phyloP scores from a whole-genome alignment of 2,797 vertebrate species.

The Vespertilio murinus region DNA sequence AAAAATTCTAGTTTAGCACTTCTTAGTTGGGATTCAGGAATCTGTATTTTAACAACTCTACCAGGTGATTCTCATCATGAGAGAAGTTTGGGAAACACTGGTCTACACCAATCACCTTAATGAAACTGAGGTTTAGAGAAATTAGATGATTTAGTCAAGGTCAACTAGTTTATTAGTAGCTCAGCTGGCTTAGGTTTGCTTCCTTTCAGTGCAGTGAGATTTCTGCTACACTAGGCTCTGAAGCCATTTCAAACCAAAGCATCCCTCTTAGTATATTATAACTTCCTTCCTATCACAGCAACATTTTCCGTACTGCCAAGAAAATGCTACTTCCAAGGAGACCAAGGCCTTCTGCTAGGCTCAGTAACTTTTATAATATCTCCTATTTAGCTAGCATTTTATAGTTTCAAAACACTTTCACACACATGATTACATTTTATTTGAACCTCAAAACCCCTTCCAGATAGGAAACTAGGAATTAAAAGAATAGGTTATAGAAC shows the following conservation, averaged over 20 bases:
- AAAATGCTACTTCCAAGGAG: slow-evolving; percentile 52
- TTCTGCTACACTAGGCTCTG: neutral
- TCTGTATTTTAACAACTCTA: too few relatives aligned
- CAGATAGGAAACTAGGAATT: neutral
- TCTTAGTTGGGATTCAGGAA: too few relatives aligned
- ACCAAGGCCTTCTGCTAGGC: slow-evolving; percentile 26
- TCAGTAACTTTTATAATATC: slow-evolving; percentile 44
- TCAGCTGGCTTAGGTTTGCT: neutral
- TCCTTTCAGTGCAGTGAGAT: neutral
- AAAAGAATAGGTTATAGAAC: slow-evolving; percentile 29
- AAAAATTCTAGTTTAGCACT: too few relatives aligned
- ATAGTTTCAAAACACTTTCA: slow-evolving; percentile 46
- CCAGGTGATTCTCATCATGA: too few relatives aligned
- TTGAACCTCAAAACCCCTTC: slow-evolving; percentile 1
- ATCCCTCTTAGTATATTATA: slow-evolving; percentile 4
- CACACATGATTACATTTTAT: slow-evolving; percentile 53
- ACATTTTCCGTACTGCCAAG: neutral
- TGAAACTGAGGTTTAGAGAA: slow-evolving; percentile 12
- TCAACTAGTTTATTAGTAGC: neutral
- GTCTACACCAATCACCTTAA: neutral
- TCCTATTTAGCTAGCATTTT: slow-evolving; percentile 53
- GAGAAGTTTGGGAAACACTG: too few relatives aligned
- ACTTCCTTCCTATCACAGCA: slow-evolving; percentile 5
- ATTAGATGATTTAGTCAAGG: slow-evolving; percentile 37
- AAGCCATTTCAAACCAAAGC: slow-evolving; percentile 36